These are phyloP conservation scores for Setophaga coronata DNA, from an alignment of 2,113 vertebrate genomes.

Conservation along the genomic window DNA sequence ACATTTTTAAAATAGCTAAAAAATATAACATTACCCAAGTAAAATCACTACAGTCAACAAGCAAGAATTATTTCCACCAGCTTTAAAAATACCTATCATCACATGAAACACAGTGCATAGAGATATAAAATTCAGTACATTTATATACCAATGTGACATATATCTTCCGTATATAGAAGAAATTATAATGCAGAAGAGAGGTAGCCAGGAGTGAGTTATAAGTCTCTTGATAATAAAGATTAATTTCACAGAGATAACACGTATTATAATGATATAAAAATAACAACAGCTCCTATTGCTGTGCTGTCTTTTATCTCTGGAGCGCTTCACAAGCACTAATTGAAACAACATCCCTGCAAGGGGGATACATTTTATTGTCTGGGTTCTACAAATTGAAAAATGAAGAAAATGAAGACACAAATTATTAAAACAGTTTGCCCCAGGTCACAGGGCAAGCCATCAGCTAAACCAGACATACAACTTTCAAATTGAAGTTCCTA, in stretches of 20 bases:
- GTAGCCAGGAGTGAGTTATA: not conserved
- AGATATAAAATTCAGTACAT: not conserved
- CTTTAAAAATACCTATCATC: not conserved
- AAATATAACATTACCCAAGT: not conserved
- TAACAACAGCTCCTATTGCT: not conserved
- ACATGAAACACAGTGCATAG: not conserved
- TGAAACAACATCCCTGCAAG: conserved; percentile 5
- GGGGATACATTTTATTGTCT: not conserved
- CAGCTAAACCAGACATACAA: not conserved
- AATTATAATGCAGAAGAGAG: not conserved
- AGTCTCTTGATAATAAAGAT: not conserved
- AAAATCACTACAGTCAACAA: not conserved
- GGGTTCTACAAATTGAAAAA: not conserved
- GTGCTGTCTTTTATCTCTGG: not conserved
- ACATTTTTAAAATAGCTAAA: not conserved
- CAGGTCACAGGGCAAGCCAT: not conserved
- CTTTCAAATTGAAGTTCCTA: not conserved
- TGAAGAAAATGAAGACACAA: not conserved
- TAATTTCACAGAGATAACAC: not conserved
- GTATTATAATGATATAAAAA: not conserved
- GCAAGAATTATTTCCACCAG: not conserved
- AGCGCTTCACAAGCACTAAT: not conserved
- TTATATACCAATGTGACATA: not conserved
- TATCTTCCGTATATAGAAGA: not conserved
- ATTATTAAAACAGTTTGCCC: not conserved